These are phyloP conservation scores for Halisarca cf. caerulea DNA, from an alignment of 37 sponge, comb jelly and placozoan genomes.

Conservation along the genomic window DNA sequence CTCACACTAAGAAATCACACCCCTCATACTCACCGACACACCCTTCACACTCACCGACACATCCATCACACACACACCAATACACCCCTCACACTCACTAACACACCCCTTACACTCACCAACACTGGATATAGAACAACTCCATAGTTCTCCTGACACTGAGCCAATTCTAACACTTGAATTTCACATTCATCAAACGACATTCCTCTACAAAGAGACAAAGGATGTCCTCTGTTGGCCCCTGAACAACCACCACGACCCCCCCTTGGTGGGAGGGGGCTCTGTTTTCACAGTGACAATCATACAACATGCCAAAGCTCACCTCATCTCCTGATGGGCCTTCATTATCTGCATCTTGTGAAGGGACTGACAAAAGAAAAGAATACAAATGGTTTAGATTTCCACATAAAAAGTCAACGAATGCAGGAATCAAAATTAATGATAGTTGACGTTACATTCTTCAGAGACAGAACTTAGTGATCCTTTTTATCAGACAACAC, in stretches of 20 bases:
- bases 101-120: constrained; percentile 46
- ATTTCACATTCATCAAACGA: constrained; percentile 38
- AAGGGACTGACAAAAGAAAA: no score
- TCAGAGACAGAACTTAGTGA: no score
- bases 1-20: background rate
- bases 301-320: background rate
- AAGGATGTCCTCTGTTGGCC: no score
- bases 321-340: constrained; percentile 18
- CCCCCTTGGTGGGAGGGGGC: no score
- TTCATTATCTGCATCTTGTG: constrained; percentile 1
- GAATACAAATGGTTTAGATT: no score
- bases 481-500: no score
- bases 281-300: no score
- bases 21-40: background rate
- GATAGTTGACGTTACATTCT: no score
- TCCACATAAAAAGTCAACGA: no score
- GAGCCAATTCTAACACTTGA: constrained; percentile 55
- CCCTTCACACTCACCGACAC: background rate
- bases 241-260: no score
- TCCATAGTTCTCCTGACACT: constrained; percentile 51
- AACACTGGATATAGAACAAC: constrained; percentile 34
- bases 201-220: constrained; percentile 42
- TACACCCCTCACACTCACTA: background rate
- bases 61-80: background rate
- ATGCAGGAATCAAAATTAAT: no score